phyloP scores from a whole-genome alignment of 2,797 vertebrate species.

The Bradypodion pumilum region DNA sequence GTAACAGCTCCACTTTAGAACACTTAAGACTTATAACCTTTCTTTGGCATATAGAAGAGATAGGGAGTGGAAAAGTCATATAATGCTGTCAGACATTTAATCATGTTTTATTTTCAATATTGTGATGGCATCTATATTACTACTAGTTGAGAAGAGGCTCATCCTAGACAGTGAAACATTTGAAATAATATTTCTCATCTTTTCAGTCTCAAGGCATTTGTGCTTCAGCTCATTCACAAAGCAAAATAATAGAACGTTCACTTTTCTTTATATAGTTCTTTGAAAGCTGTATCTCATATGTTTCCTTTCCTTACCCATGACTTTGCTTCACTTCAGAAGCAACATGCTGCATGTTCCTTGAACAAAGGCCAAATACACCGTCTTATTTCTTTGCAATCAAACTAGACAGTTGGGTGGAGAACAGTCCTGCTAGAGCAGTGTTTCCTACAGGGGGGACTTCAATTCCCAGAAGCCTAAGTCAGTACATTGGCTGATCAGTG shows the following conservation, averaged over 20 bases:
- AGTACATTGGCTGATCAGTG: too few relatives aligned
- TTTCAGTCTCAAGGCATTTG: neutral
- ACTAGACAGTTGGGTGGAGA: neutral
- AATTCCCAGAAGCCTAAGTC: too few relatives aligned
- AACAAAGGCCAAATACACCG: neutral
- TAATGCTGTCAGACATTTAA: neutral
- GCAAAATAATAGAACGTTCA: neutral
- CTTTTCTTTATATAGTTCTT: too few relatives aligned
- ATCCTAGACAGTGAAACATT: constrained; percentile 8
- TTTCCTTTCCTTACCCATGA: neutral
- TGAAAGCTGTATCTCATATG: too few relatives aligned
- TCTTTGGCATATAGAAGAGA: neutral
- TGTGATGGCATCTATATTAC: constrained; percentile 35
- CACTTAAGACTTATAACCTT: neutral
- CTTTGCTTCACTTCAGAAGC: accelerated
- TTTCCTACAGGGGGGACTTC: too few relatives aligned
- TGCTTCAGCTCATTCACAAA: neutral
- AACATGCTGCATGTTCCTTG: neutral
- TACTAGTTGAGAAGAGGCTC: neutral
- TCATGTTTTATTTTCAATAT: constrained; percentile 14
- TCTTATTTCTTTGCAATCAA: neutral
- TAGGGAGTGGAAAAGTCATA: neutral
- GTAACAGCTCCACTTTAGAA: neutral
- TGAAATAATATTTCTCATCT: accelerated
- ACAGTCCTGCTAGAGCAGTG: neutral